phyloP scores from a whole-genome alignment of 1,140 invertebrate species.

The Drosophila aff. region DNA sequence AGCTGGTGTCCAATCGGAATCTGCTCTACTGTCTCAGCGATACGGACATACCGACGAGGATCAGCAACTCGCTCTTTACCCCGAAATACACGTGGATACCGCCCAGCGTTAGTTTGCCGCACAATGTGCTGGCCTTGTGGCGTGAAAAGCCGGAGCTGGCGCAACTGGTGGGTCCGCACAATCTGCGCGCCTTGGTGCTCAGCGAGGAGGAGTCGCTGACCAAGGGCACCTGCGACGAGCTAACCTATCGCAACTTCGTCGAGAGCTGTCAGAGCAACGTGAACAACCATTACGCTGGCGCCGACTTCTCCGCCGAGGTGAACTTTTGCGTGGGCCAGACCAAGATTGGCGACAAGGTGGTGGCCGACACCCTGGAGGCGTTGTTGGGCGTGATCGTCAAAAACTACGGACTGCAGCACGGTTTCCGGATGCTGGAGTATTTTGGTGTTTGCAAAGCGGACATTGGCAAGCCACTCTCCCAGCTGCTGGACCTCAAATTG shows the following conservation, averaged over 20 bases:
- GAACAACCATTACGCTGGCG: conserved; percentile 17
- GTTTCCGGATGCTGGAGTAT: conserved; percentile 90
- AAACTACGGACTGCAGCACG: conserved; percentile 86
- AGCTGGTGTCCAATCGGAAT: conserved; percentile 93
- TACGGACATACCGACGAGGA: conserved; percentile 61
- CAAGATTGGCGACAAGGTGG: conserved; percentile 69
- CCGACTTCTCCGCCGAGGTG: conserved; percentile 45
- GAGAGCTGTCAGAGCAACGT: conserved; percentile 47
- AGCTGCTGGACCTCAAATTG: conserved; percentile 75
- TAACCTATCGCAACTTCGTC: conserved; percentile 22
- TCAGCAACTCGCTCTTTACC: conserved; percentile 57
- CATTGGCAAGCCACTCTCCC: conserved; percentile 75
- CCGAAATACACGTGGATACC: conserved; percentile 87
- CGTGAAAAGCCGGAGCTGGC: conserved; percentile 26
- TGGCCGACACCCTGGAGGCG: conserved; percentile 94
- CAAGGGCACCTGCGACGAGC: conserved; percentile 27
- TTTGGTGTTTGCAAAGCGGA: conserved; percentile 88
- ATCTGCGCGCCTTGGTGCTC: conserved; percentile 42
- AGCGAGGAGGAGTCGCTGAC: conserved; percentile 48
- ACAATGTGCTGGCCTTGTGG: conserved; percentile 57
- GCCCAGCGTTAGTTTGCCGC: conserved; percentile 85
- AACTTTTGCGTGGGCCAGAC: conserved; percentile 50
- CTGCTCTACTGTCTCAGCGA: conserved; percentile 88
- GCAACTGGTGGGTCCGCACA: conserved; percentile 56
- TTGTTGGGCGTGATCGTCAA: conserved; percentile 92